Evolutionary conservation across 2,113 vertebrate species (phyloP).

Genomic region (Hyla sarda): DNA sequence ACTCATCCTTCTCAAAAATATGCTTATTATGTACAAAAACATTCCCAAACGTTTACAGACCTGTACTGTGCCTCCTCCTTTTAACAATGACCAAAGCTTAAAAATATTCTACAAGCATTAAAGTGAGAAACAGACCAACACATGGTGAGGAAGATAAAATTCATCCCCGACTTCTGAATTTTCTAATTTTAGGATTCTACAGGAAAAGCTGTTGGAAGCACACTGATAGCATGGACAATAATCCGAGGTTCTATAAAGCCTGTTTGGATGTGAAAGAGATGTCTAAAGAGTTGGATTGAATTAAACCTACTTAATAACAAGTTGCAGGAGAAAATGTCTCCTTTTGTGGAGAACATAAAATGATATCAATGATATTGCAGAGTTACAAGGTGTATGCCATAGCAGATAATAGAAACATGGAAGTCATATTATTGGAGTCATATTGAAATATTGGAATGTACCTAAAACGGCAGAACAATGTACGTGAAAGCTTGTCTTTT

Average conservation of each 20-base stretch:
- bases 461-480: background rate
- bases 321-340: background rate
- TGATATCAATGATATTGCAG: conserved; percentile 10
- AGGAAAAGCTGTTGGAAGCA: background rate
- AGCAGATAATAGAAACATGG: conserved; percentile 20
- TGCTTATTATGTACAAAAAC: background rate
- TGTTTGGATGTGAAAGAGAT: conserved; percentile 11
- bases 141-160: conserved; percentile 9
- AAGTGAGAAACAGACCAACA: background rate
- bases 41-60: background rate
- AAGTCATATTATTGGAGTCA: conserved; percentile 2
- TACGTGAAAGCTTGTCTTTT: background rate
- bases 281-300: background rate
- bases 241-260: background rate
- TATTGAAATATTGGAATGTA: background rate
- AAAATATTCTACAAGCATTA: background rate
- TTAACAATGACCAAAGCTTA: conserved; percentile 13
- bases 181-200: background rate
- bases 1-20: background rate
- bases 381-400: conserved; percentile 1
- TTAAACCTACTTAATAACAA: background rate
- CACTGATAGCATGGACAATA: background rate
- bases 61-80: background rate
- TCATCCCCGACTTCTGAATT: background rate
- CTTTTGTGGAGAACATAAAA: conserved; percentile 20